These are phyloP conservation scores for Craseonycteris thonglongyai DNA, from an alignment of 2,113 vertebrate species.

Conservation along the genomic window DNA sequence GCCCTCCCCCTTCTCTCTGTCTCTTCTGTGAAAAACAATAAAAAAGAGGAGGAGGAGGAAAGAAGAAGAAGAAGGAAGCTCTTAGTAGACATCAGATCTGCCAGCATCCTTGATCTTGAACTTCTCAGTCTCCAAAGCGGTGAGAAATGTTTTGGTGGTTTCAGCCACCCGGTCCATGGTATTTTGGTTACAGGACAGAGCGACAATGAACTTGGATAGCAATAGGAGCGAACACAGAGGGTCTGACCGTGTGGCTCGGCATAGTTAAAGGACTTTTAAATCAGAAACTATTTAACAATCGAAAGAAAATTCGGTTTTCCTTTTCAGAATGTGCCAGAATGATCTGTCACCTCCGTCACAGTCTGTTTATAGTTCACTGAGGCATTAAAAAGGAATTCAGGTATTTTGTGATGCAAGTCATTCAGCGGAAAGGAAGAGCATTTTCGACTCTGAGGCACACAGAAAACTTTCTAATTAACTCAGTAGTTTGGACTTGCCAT, in stretches of 20 bases:
- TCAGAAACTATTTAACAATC: neutral
- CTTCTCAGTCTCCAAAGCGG: neutral
- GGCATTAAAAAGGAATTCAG: neutral
- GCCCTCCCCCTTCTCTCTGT: too few species aligned
- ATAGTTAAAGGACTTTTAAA: neutral
- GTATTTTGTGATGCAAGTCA: neutral
- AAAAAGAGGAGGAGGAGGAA: too few species aligned
- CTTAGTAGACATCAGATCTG: neutral
- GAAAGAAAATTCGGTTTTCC: neutral
- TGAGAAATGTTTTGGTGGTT: neutral
- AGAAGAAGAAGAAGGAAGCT: too few species aligned
- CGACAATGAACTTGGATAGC: neutral
- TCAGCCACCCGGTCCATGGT: neutral
- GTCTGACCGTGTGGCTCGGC: neutral
- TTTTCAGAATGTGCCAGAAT: neutral
- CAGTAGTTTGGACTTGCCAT: neutral
- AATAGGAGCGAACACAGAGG: too few species aligned
- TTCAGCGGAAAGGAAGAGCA: neutral
- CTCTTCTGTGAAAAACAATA: neutral
- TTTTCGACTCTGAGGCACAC: neutral
- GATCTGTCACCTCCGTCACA: neutral
- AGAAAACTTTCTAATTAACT: slow-evolving; percentile 43
- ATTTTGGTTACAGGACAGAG: neutral
- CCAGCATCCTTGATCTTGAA: neutral
- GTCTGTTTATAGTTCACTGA: slow-evolving; percentile 30